Conservation (phyloP, 2,113 vertebrate species). For the Muscicapa adusta region DNA sequence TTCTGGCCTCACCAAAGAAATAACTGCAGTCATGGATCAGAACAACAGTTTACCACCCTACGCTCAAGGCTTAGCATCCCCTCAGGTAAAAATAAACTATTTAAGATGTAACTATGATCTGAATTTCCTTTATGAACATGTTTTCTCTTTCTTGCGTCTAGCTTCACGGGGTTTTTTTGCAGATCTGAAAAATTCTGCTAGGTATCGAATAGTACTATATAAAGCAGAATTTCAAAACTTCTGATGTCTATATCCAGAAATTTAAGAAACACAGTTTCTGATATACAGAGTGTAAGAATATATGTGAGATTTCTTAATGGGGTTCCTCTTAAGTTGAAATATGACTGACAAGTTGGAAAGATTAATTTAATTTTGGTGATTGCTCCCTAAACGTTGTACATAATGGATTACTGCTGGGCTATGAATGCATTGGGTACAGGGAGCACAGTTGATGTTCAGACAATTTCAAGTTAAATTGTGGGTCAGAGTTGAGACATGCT, state of each 20-base stretch:
- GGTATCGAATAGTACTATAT: background rate
- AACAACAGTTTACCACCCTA: constrained; percentile 93
- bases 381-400: background rate
- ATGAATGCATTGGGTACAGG: background rate
- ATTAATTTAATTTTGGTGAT: background rate
- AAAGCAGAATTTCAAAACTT: background rate
- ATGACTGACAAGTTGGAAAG: background rate
- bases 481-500: background rate
- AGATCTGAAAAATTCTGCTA: background rate
- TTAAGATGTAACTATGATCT: background rate
- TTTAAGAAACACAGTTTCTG: background rate
- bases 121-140: background rate
- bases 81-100: constrained; percentile 79
- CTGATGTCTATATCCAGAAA: background rate
- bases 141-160: background rate
- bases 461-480: background rate
- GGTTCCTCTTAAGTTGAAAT: background rate
- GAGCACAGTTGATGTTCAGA: background rate
- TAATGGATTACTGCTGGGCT: background rate
- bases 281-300: background rate
- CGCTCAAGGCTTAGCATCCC: constrained; percentile 90
- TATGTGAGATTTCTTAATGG: background rate
- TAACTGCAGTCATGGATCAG: constrained; percentile 85
- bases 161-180: background rate
- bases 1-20: constrained; percentile 39